Evolutionary conservation across 2,113 vertebrate species (phyloP).

Genomic region (Castor canadensis): DNA sequence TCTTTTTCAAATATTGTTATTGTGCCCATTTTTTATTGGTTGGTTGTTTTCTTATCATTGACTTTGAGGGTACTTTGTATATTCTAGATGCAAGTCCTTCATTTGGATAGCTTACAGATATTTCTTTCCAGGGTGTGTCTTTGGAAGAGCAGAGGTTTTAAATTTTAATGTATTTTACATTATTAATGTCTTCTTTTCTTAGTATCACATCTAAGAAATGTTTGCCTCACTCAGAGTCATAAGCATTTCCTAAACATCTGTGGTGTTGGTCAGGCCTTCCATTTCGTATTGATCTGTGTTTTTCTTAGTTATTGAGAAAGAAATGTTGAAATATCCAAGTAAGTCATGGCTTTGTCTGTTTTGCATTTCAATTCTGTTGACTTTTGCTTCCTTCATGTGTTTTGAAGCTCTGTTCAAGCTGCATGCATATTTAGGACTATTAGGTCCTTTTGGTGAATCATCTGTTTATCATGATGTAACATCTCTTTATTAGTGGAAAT

Average conservation of each 20-base stretch:
- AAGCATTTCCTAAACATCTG: fast-evolving
- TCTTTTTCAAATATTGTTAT: not conserved
- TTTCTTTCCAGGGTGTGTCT: not conserved
- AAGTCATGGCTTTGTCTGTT: not conserved
- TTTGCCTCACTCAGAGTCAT: not conserved
- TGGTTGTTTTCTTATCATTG: not conserved
- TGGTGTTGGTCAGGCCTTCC: fast-evolving
- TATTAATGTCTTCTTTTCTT: too few relatives aligned
- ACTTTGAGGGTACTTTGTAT: not conserved
- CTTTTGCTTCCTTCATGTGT: not conserved
- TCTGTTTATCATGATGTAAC: too few relatives aligned
- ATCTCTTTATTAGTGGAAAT: not conserved
- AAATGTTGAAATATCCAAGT: not conserved
- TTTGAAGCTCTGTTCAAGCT: not conserved
- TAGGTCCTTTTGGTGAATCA: not conserved
- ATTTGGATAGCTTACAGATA: not conserved
- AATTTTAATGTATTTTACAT: not conserved
- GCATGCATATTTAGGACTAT: fast-evolving
- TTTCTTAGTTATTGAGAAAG: not conserved
- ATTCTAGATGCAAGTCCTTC: not conserved
- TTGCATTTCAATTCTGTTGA: not conserved
- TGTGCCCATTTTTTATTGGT: not conserved
- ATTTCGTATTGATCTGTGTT: not conserved
- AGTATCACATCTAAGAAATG: not conserved
- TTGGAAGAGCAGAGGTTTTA: not conserved